Percentiles rank a stretch among this genome's conserved stretches.
phyloP scores from a whole-genome alignment of 2,888 invertebrate species.

The Ligdia adustata region DNA sequence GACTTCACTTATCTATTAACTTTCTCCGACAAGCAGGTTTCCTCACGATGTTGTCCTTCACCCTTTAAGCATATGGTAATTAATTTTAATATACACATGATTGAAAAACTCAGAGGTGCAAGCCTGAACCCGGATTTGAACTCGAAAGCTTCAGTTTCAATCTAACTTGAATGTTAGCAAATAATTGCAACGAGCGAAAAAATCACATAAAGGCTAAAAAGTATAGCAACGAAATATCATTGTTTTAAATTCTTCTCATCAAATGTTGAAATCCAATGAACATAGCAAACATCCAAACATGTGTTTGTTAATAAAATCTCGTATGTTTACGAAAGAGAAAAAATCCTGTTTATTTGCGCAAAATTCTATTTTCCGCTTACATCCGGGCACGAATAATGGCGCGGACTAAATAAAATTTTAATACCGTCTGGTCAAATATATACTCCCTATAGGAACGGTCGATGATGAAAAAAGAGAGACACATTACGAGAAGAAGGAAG shows the following conservation, averaged over 20 bases:
- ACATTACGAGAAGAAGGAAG: background rate
- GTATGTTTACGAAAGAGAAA: constrained; percentile 7
- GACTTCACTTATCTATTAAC: too few relatives aligned
- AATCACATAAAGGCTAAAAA: too few relatives aligned
- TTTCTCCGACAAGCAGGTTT: too few relatives aligned
- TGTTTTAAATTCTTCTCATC: constrained; percentile 3
- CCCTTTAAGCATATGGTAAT: too few relatives aligned
- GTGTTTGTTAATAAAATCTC: constrained; percentile 4
- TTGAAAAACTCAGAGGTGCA: too few relatives aligned
- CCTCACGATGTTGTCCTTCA: too few relatives aligned
- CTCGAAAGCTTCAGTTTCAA: too few relatives aligned
- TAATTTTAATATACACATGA: too few relatives aligned
- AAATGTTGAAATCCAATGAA: constrained; percentile 1
- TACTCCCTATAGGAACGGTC: constrained; percentile 5
- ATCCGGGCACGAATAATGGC: constrained; percentile 13
- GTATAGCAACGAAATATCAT: background rate
- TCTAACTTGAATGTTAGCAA: too few relatives aligned
- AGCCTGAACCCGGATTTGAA: too few relatives aligned
- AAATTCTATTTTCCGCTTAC: constrained; percentile 19
- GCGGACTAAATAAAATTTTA: constrained; percentile 21
- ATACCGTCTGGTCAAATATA: constrained; percentile 20
- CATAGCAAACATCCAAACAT: constrained; percentile 5
- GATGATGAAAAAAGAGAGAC: constrained; percentile 5
- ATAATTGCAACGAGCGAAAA: too few relatives aligned
- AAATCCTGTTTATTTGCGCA: constrained; percentile 15